Conservation (phyloP, 2,797 vertebrate genomes). For the Emydoidea blandingii region DNA sequence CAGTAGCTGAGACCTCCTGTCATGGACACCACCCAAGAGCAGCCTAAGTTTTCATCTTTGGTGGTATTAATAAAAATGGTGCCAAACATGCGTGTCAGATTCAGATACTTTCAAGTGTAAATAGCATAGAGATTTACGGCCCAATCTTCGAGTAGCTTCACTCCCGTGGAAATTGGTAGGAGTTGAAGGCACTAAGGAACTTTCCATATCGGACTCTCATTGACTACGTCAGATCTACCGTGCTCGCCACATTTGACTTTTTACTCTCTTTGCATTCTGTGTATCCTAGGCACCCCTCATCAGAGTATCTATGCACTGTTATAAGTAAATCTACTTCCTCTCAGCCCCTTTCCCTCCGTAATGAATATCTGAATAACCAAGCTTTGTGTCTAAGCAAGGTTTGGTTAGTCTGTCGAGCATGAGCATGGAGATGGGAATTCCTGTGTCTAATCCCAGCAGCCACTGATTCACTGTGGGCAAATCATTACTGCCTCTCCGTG, state of each 20-base stretch:
- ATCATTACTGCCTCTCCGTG: neutral
- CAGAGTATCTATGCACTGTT: neutral
- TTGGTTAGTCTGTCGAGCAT: conserved; percentile 1
- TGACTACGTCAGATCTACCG: neutral
- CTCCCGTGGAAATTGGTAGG: neutral
- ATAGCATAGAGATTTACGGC: neutral
- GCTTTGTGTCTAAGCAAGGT: neutral
- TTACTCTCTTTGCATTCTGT: neutral
- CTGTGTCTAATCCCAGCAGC: neutral
- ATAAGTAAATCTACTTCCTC: neutral
- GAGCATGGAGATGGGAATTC: neutral
- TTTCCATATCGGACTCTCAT: neutral
- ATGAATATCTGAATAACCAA: neutral
- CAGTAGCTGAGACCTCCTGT: neutral
- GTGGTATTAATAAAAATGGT: neutral
- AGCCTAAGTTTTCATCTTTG: accelerated
- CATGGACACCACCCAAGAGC: neutral
- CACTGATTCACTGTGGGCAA: neutral
- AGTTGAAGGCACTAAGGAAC: neutral
- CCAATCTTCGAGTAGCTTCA: neutral
- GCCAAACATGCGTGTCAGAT: neutral
- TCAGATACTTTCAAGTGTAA: neutral
- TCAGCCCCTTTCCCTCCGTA: neutral
- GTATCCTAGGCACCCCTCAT: neutral
- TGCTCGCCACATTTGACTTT: neutral